These are phyloP conservation scores for Crocuta crocuta DNA, from an alignment of 2,113 vertebrate species.

Conservation along the genomic window DNA sequence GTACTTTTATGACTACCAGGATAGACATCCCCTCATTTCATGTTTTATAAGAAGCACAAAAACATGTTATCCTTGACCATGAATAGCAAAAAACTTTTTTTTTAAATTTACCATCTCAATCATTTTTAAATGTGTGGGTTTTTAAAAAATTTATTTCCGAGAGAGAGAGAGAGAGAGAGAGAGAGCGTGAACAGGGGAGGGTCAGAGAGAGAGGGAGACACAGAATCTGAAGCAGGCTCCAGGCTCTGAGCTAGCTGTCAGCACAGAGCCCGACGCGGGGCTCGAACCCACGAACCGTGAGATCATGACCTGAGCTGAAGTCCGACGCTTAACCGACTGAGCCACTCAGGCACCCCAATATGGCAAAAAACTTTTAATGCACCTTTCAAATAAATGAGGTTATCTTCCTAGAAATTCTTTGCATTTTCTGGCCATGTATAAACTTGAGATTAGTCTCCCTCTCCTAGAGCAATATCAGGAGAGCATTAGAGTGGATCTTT, in stretches of 20 bases:
- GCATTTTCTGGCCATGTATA: neutral
- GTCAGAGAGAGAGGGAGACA: too few species aligned
- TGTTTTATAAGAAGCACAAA: neutral
- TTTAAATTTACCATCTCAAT: too few species aligned
- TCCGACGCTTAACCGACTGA: too few species aligned
- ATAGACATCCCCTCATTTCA: neutral
- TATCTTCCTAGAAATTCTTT: constrained; percentile 35
- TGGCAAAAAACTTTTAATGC: neutral
- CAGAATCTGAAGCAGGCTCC: too few species aligned
- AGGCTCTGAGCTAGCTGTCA: too few species aligned
- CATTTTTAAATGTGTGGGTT: too few species aligned
- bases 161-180: too few species aligned
- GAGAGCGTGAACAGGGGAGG: too few species aligned
- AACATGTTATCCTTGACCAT: neutral
- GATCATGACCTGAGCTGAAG: too few species aligned
- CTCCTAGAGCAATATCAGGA: neutral
- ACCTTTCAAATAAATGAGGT: neutral
- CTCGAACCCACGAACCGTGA: too few species aligned
- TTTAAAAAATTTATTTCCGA: too few species aligned
- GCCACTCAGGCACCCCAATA: neutral
- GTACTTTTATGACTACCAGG: neutral
- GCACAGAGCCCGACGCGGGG: too few species aligned
- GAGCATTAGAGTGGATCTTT: neutral
- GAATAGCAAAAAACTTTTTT: neutral
- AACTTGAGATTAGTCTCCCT: neutral